Evolutionary conservation across 1,140 invertebrate genomes (phyloP).

Genomic region (Drosophila aff.): DNA sequence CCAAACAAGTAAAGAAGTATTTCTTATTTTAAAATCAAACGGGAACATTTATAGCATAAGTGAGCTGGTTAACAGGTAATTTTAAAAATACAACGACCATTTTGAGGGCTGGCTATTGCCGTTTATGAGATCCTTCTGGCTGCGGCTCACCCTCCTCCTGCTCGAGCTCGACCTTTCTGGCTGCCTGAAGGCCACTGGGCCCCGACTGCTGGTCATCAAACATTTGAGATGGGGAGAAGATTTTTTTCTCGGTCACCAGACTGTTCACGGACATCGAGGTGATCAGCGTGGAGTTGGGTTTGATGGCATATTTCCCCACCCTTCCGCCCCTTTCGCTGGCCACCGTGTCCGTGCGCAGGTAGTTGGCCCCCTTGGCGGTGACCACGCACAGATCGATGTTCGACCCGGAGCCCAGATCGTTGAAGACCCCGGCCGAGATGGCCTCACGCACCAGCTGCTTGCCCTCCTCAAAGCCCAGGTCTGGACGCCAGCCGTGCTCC

Average conservation of each 20-base stretch:
- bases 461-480: constrained; percentile 94
- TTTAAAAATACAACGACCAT: neutral
- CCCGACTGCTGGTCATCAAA: constrained; percentile 4
- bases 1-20: neutral
- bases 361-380: constrained; percentile 90
- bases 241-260: constrained; percentile 38
- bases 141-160: too few species aligned
- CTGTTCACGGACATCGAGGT: constrained; percentile 57
- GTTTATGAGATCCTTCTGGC: neutral
- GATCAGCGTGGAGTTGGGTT: constrained; percentile 72
- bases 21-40: neutral
- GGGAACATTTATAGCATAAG: neutral
- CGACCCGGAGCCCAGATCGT: constrained; percentile 98
- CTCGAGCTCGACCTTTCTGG: neutral
- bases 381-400: constrained; percentile 98
- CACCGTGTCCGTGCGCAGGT: constrained; percentile 94
- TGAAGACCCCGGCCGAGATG: constrained; percentile 97
- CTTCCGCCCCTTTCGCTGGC: constrained; percentile 91
- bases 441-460: constrained; percentile 96
- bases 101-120: neutral
- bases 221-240: constrained; percentile 11
- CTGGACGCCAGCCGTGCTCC: constrained; percentile 94
- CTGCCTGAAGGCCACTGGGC: constrained; percentile 15
- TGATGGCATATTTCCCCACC: constrained; percentile 56
- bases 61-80: neutral